These are phyloP conservation scores for Phataginus tricuspis DNA, from an alignment of 2,797 vertebrate genomes.

Conservation along the genomic window DNA sequence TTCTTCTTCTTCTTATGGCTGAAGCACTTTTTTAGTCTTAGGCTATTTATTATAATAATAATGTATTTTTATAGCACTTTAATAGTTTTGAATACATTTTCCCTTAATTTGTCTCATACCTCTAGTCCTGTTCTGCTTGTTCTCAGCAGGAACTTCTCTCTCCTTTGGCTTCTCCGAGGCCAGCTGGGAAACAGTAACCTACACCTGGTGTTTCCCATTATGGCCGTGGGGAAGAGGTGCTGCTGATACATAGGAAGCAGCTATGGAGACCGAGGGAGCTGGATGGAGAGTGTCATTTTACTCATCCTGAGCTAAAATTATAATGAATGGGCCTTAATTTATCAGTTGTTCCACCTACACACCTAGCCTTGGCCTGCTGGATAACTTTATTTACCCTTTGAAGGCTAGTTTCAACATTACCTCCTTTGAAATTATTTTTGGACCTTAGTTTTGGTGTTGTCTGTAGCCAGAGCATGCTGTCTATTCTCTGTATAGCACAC, in stretches of 20 bases:
- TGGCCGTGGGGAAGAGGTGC: not conserved
- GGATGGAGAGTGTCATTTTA: not conserved
- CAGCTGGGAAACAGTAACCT: not conserved
- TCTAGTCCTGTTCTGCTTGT: not conserved
- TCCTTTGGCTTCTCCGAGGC: not conserved
- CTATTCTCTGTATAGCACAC: not conserved
- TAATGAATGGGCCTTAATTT: constrained; percentile 25
- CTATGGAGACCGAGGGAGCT: not conserved
- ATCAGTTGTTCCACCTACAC: constrained; percentile 66
- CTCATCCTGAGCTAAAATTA: constrained; percentile 64
- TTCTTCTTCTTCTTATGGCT: not conserved
- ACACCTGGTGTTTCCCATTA: not conserved
- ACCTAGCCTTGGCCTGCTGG: constrained; percentile 32
- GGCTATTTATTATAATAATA: constrained; percentile 13
- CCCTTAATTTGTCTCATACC: not conserved
- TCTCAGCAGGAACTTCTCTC: not conserved
- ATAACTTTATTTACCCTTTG: not conserved
- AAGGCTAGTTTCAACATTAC: not conserved
- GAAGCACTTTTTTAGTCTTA: not conserved
- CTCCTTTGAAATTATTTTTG: constrained; percentile 48
- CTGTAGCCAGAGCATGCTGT: not conserved
- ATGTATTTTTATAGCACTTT: not conserved
- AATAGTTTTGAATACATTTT: not conserved
- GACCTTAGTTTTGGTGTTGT: constrained; percentile 36
- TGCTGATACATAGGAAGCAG: not conserved